These are phyloP conservation scores for Chlamydotis undulata DNA, from an alignment of 2,113 vertebrate genomes.

Conservation along the genomic window DNA sequence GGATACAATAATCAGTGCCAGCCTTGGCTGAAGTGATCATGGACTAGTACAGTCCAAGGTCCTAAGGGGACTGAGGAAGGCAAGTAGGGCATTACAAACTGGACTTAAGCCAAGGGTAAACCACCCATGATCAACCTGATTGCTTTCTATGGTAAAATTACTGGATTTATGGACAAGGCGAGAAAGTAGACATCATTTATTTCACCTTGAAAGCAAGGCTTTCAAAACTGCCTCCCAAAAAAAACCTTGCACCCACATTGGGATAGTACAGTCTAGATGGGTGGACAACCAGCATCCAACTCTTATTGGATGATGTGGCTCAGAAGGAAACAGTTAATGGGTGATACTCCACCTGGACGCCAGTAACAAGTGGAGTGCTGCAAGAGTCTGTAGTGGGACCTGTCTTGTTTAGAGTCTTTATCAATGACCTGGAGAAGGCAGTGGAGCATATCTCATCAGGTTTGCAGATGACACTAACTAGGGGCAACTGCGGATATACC, in stretches of 20 bases:
- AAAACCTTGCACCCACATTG: background rate
- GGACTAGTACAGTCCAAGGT: background rate
- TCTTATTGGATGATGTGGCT: background rate
- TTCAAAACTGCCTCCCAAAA: background rate
- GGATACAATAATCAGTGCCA: background rate
- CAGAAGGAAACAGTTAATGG: background rate
- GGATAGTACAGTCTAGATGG: background rate
- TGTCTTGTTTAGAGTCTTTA: background rate
- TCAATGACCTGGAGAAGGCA: background rate
- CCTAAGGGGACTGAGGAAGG: background rate
- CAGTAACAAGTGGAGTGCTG: background rate
- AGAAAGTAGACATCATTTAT: background rate
- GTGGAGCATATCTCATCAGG: background rate
- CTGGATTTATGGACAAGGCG: background rate
- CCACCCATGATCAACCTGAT: background rate
- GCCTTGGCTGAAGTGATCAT: background rate
- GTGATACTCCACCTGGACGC: background rate
- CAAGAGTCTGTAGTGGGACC: background rate
- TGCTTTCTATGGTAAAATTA: background rate
- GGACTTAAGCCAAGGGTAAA: background rate
- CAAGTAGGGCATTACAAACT: background rate
- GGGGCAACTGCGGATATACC: fast-evolving
- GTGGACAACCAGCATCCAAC: background rate
- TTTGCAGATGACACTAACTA: background rate
- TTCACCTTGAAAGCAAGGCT: background rate